A percentile compares a stretch with the other conserved stretches of the same genome.
Evolutionary conservation across 2,797 vertebrate genomes (phyloP).

Genomic region (Enteromius viviparus): DNA sequence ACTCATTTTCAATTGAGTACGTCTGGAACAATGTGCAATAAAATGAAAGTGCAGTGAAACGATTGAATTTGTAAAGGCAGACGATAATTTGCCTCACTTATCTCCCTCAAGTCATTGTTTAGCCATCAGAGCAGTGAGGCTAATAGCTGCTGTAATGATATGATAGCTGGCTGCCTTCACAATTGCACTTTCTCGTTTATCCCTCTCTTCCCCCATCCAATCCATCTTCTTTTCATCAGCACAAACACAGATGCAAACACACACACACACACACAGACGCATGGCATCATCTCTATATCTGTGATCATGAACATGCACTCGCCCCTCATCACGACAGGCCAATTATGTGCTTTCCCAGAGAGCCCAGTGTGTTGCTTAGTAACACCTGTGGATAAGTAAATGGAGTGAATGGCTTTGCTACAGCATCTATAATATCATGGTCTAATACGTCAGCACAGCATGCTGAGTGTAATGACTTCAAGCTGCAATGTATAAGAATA

Average conservation of each 20-base stretch:
- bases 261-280: constrained; percentile 44
- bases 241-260: constrained; percentile 37
- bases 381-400: constrained; percentile 80
- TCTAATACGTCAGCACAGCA: neutral
- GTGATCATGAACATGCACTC: constrained; percentile 72
- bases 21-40: constrained; percentile 24
- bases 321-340: constrained; percentile 71
- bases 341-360: constrained; percentile 73
- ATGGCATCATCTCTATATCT: constrained; percentile 57
- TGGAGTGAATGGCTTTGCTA: constrained; percentile 47
- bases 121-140: constrained; percentile 44
- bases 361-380: constrained; percentile 82
- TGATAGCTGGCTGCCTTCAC: constrained; percentile 53
- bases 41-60: constrained; percentile 30
- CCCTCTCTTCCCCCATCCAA: constrained; percentile 14
- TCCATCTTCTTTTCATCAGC: constrained; percentile 45
- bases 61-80: constrained; percentile 44
- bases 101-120: constrained; percentile 49
- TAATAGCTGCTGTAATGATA: constrained; percentile 60
- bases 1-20: constrained; percentile 23
- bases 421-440: constrained; percentile 38
- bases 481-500: neutral
- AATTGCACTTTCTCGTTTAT: constrained; percentile 34
- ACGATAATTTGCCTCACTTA: constrained; percentile 26
- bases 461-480: constrained; percentile 10